Percentiles rank a stretch among this genome's conserved stretches.
Evolutionary conservation across 2,113 vertebrate genomes (phyloP).

Genomic region (Mobula hypostoma): DNA sequence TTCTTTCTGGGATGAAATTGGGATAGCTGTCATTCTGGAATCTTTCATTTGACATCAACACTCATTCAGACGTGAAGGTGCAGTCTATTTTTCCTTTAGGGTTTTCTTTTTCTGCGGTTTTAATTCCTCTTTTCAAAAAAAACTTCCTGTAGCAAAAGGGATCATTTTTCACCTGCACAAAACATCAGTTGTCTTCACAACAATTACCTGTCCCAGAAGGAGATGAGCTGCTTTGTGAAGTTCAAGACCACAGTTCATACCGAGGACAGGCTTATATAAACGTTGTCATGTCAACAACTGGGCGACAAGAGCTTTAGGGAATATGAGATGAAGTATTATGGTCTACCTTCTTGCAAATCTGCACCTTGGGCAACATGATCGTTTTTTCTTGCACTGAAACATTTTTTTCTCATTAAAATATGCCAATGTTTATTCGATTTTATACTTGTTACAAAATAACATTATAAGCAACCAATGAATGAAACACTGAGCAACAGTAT

Average conservation of each 20-base stretch:
- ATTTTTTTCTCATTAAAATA: neutral
- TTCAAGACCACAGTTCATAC: constrained; percentile 55
- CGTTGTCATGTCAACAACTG: constrained; percentile 53
- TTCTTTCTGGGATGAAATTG: neutral
- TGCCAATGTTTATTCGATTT: neutral
- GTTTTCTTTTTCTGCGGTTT: constrained; percentile 39
- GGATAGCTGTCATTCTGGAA: neutral
- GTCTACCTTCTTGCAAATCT: constrained; percentile 42
- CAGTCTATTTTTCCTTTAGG: constrained; percentile 44
- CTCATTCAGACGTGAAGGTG: constrained; percentile 45
- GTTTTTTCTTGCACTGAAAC: neutral
- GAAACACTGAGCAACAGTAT: neutral
- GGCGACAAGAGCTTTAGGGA: constrained; percentile 41
- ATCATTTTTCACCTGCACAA: constrained; percentile 53
- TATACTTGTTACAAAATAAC: neutral
- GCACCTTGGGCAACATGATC: constrained; percentile 43
- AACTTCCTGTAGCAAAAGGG: constrained; percentile 51
- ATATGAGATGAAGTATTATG: constrained; percentile 45
- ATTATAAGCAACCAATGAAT: neutral
- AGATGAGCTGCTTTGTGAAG: constrained; percentile 53
- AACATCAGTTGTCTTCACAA: constrained; percentile 46
- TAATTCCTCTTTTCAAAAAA: constrained; percentile 48
- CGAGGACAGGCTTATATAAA: constrained; percentile 60
- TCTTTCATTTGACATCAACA: constrained; percentile 40
- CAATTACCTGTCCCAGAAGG: constrained; percentile 54